These are phyloP conservation scores for Polyploca ridens DNA, from an alignment of 2,888 invertebrate genomes.

Conservation along the genomic window DNA sequence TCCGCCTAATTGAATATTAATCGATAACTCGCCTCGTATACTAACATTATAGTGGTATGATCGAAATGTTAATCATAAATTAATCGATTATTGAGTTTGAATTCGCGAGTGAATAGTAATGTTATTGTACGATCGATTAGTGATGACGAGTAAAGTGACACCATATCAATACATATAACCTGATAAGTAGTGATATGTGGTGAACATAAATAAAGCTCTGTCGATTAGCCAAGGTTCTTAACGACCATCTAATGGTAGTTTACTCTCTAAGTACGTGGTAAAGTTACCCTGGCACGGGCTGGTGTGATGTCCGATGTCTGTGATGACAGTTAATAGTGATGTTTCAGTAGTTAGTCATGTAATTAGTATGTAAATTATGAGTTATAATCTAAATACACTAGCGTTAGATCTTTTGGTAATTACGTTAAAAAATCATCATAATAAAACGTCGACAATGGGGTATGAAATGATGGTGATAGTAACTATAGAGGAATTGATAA, in stretches of 20 bases:
- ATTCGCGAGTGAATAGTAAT: neutral
- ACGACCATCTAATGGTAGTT: neutral
- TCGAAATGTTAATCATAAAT: conserved; percentile 29
- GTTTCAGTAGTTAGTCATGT: neutral
- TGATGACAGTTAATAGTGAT: neutral
- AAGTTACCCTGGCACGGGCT: neutral
- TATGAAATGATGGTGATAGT: neutral
- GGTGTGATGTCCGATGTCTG: too few species aligned
- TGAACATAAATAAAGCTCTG: neutral
- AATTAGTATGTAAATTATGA: neutral
- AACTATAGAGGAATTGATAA: too few species aligned
- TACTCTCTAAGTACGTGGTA: neutral
- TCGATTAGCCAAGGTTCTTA: conserved; percentile 2
- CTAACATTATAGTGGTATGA: conserved; percentile 15
- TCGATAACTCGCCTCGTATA: conserved; percentile 29
- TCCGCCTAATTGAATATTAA: conserved; percentile 34
- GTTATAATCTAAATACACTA: neutral
- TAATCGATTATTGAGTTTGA: conserved; percentile 7
- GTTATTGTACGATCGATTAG: neutral
- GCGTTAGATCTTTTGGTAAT: neutral
- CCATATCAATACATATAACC: neutral
- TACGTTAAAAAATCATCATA: neutral
- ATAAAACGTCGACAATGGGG: neutral
- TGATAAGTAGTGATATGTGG: neutral
- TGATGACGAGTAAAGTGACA: neutral